Conservation (phyloP, 2,113 vertebrate species). For the Ceuthmochares aereus region DNA sequence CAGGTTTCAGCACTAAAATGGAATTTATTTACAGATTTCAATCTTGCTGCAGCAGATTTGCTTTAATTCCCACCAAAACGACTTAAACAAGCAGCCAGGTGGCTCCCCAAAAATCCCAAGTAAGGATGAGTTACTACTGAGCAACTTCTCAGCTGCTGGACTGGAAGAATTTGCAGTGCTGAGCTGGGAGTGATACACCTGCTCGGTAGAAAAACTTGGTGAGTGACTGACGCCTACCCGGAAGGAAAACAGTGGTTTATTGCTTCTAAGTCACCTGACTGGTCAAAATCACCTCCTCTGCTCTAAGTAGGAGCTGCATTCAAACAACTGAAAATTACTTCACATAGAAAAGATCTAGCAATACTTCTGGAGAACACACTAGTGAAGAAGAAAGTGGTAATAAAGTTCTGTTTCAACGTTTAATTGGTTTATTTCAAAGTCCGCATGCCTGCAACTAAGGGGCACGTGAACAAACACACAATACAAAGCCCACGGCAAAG, state of each 20-base stretch:
- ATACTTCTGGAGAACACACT: not conserved
- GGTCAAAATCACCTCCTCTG: not conserved
- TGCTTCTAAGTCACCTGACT: not conserved
- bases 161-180: not conserved
- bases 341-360: not conserved
- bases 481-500: accelerated
- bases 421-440: not conserved
- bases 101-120: not conserved
- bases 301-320: not conserved
- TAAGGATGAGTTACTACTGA: not conserved
- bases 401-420: not conserved
- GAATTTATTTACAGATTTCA: conserved; percentile 2
- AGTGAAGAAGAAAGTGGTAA: not conserved
- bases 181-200: not conserved
- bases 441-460: not conserved
- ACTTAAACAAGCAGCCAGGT: not conserved
- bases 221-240: not conserved
- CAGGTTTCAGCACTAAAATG: not conserved
- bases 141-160: not conserved
- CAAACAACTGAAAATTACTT: not conserved
- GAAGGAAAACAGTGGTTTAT: not conserved
- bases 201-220: not conserved
- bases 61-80: not conserved
- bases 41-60: not conserved
- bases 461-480: not conserved